Percentiles rank a stretch among this genome's conserved stretches.
Conservation (phyloP, 2,797 vertebrate genomes). For the Pogoniulus pusillus region DNA sequence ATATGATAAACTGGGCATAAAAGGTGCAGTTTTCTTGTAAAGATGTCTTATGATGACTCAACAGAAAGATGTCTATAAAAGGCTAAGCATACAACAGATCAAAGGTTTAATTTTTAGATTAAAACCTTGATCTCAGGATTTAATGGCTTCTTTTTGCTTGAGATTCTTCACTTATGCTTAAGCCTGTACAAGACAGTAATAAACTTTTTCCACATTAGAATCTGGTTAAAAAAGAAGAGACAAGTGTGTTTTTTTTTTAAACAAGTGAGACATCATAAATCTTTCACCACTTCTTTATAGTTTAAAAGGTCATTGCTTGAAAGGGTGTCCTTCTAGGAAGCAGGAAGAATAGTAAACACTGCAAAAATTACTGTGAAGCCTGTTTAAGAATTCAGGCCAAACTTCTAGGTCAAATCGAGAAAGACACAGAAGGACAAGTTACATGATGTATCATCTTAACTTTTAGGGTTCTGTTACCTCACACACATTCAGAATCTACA, state of each 20-base stretch:
- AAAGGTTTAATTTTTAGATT: not conserved
- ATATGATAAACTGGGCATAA: slow-evolving; percentile 26
- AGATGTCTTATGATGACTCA: not conserved
- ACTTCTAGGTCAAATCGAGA: not conserved
- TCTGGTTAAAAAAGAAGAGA: not conserved
- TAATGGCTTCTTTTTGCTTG: slow-evolving; percentile 1
- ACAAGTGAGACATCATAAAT: not conserved
- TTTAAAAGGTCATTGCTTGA: not conserved
- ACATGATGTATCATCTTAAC: not conserved
- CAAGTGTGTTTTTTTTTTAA: not conserved
- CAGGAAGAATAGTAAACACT: not conserved
- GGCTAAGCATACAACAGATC: not conserved
- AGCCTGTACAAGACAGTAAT: not conserved
- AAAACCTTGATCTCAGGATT: not conserved
- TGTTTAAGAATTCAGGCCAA: not conserved
- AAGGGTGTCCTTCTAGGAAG: not conserved
- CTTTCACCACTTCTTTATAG: not conserved
- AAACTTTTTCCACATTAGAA: not conserved
- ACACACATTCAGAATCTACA: not conserved
- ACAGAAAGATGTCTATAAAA: not conserved
- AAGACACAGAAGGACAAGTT: not conserved
- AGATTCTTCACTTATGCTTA: not conserved
- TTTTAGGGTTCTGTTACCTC: not conserved
- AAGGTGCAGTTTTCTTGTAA: slow-evolving; percentile 2
- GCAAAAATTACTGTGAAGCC: not conserved